A percentile compares a stretch with the other conserved stretches of the same genome.
These are phyloP conservation scores for Erebia aethiops DNA, from an alignment of 2,888 invertebrate species.

Conservation along the genomic window DNA sequence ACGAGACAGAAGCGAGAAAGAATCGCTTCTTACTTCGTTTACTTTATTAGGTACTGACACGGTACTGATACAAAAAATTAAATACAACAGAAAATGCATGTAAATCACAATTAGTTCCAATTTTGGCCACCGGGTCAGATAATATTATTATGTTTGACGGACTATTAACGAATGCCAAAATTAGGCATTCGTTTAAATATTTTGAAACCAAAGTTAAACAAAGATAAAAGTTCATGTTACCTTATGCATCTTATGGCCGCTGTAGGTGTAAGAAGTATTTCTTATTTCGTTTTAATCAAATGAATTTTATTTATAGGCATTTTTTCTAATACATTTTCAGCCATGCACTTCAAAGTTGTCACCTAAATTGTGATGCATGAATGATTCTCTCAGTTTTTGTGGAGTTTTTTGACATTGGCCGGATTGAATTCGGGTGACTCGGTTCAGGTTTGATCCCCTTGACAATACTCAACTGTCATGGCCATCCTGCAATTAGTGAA, in stretches of 20 bases:
- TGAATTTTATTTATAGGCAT: background rate
- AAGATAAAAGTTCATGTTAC: no score
- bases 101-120: no score
- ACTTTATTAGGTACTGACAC: no score
- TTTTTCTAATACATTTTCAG: background rate
- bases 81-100: no score
- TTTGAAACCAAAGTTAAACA: no score
- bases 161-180: no score
- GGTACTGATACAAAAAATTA: no score
- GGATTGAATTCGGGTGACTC: conserved; percentile 56
- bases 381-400: conserved; percentile 65
- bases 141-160: no score
- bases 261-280: background rate
- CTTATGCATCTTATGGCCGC: no score
- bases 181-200: no score
- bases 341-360: conserved; percentile 44
- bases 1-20: background rate
- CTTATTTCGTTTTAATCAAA: background rate
- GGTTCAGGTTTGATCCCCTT: conserved; percentile 61
- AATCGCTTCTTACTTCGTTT: no score
- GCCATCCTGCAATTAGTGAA: conserved; percentile 60
- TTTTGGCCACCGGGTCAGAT: no score
- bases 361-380: conserved; percentile 62
- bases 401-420: conserved; percentile 64
- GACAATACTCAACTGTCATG: conserved; percentile 68